Conservation (phyloP, 1,140 invertebrate species). For the Tyrophagus putrescentiae region DNA sequence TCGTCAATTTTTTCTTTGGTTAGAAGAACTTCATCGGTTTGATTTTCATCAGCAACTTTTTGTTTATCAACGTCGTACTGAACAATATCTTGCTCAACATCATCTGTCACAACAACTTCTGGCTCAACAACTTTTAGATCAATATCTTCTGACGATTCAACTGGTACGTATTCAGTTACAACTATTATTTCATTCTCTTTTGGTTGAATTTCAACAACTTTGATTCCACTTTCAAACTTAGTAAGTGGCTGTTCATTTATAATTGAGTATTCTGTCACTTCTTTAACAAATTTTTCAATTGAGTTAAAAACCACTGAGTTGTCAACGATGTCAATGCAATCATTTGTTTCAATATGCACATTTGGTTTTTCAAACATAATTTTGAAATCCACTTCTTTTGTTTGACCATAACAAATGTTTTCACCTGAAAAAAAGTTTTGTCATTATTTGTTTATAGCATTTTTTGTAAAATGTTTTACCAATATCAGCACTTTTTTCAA, state of each 20-base stretch:
- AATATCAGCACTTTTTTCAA: not conserved
- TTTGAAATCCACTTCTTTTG: not conserved
- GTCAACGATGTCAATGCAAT: not conserved
- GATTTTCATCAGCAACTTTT: not conserved
- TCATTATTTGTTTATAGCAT: not conserved
- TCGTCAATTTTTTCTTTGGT: not conserved
- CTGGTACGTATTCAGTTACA: too few species aligned
- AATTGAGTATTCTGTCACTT: not conserved
- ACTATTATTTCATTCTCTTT: too few species aligned
- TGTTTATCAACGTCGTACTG: too few species aligned
- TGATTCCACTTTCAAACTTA: too few species aligned
- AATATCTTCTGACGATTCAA: too few species aligned
- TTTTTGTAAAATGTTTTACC: not conserved
- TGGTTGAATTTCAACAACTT: too few species aligned
- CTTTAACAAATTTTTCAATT: not conserved
- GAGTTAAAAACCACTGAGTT: not conserved
- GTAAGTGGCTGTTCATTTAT: too few species aligned
- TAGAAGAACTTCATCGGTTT: slow-evolving; percentile 1
- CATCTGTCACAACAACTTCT: too few species aligned
- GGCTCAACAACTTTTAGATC: too few species aligned
- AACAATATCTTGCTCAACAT: too few species aligned
- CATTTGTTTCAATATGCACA: not conserved
- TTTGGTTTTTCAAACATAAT: not conserved
- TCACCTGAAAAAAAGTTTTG: not conserved
- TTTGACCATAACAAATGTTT: not conserved